These are phyloP conservation scores for Drosophila chauvacae DNA, from an alignment of 1,140 invertebrate species.

Conservation along the genomic window DNA sequence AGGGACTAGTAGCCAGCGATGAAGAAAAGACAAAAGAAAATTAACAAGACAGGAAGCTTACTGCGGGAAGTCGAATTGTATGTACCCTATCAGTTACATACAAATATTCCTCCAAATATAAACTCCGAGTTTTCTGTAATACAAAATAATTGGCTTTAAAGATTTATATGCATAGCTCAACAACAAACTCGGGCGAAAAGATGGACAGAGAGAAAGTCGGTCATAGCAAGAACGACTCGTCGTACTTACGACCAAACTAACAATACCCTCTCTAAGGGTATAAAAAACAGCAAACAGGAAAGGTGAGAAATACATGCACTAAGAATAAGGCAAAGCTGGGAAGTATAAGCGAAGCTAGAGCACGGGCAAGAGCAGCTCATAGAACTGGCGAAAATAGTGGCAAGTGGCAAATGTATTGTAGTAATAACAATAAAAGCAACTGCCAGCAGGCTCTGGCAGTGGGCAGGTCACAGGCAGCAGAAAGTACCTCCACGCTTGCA, in stretches of 20 bases:
- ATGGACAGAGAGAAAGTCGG: too few relatives aligned
- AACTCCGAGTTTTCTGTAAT: background rate
- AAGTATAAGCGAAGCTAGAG: constrained; percentile 18
- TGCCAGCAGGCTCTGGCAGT: constrained; percentile 53
- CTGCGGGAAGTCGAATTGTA: background rate
- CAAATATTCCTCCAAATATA: background rate
- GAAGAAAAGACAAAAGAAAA: constrained; percentile 51
- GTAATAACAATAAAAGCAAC: constrained; percentile 82
- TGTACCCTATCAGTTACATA: background rate
- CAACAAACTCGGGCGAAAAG: too few relatives aligned
- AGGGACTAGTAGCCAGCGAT: constrained; percentile 13
- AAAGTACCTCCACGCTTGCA: constrained; percentile 33
- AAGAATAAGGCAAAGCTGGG: constrained; percentile 36
- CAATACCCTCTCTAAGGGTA: background rate
- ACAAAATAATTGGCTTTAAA: background rate
- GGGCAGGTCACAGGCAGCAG: constrained; percentile 10
- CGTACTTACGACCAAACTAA: too few relatives aligned
- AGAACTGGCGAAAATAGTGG: constrained; percentile 73
- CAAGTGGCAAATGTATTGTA: constrained; percentile 80
- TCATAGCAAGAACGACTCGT: background rate
- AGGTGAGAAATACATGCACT: constrained; percentile 74
- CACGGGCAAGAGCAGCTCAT: constrained; percentile 10
- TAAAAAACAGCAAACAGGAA: constrained; percentile 44
- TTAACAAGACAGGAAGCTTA: constrained; percentile 16
- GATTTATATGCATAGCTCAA: background rate